Evolutionary conservation across 2,113 vertebrate species (phyloP), one percentile per base, ranked within the genome.

Genomic region (Enhydra lutris): DNA sequence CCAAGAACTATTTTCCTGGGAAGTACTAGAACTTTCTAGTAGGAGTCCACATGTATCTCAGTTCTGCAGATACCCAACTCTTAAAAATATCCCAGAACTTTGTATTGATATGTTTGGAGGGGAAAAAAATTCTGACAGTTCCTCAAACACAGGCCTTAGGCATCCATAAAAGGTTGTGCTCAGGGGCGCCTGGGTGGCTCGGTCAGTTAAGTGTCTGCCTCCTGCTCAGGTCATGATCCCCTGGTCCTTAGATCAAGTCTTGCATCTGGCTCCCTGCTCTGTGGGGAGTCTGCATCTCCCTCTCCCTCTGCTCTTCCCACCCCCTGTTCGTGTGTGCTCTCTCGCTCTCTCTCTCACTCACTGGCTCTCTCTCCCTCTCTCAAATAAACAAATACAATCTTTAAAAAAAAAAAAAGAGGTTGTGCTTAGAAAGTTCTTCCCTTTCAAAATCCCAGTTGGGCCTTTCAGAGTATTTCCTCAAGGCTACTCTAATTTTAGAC

Each of bases 21-120:
- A 90, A 86, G 36, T 69, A 61, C 50, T 85, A 23, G 73, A 97
- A 96, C 42, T 81, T 94, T 95, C 65, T 85, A 89, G n/a, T 52
- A 76, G 21, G n/a, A 50, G 6, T 76, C 15, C 42, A 96, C 3
- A 39, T 4, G 65, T 81, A n/a, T 34, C 45, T 92, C 67, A 0
- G 52, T 84, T 91, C 61, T 74, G 17, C 29, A 91, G 47, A 89
- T 69, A 31, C 15, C 39, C 45, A 76, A 63, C 23, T 93, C 82
- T 36, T 83, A 74, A 84, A 88, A 89, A 69, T 59, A 12, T 26
- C 24, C 57, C 45, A 78, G 39, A 94, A 93, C 4, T 83, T 87
- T 82, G 23, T 76, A 47, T 10, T 74, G 11, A 71, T 69, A n/a
- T 71, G 45, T 39, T 94, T 81, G 26, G 11, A 67, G 65, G 6